Evolutionary conservation across 1,140 invertebrate genomes (phyloP), one percentile per base, ranked within the genome.

Genomic region (Ooceraea biroi): DNA sequence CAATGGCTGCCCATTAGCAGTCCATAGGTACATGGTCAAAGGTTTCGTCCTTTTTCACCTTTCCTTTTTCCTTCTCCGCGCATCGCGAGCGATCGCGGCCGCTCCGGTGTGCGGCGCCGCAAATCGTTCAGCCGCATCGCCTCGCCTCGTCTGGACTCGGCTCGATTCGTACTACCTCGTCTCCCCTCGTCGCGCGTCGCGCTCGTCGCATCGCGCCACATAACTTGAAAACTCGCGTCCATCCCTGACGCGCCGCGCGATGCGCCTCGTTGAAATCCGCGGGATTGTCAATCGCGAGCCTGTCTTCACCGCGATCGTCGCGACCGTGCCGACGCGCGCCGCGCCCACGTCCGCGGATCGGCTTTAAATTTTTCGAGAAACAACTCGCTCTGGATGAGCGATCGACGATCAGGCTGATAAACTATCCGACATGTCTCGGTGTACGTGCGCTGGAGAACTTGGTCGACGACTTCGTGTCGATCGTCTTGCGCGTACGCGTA

Each of bases 211-310:
- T 27, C 69, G 68, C 69, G 58, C 55, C 36, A 44, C 50, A 22
- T 25, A 65, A 65, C 36, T 76, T 63, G 60, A 76, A 76, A 63
- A 65, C 58, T 73, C 60, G 44, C 69, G 68, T 74, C 57, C 44
- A 11, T 55, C 30, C 22, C 27, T 17, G 44, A 55, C 52, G 52
- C 19, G 60, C 30, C n/a, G 36, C n/a, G 44, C 46, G 57, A 41
- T 63, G 46, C 80, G 69, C 22, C 14, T 48, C 22, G 36, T 55
- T 55, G 36, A 57, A 76, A 74, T 77, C 36, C 52, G 65, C 52
- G 65, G 25, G 25, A 44, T 25, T 46, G 36, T 80, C 50, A 30
- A 44, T 57, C 36, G 48, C 63, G 30, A 44, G 19, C 55, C 30
- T 11, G 8, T 3, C 74, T 27, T 10, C 61, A 27, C 27, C 30